phyloP scores from a whole-genome alignment of 2,113 vertebrate genomes.

The Xiphias gladius region DNA sequence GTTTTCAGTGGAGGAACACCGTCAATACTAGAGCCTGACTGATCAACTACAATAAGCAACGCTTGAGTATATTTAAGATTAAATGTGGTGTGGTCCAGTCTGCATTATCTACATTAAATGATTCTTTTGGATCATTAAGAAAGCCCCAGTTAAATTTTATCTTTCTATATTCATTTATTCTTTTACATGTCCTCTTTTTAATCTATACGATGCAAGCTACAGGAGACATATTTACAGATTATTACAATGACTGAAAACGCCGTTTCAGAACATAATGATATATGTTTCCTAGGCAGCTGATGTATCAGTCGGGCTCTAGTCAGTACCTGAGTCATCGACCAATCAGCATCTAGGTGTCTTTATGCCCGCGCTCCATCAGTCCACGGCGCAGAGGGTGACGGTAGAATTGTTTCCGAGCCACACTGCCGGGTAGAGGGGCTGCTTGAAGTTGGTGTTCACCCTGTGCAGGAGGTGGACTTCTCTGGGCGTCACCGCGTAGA shows the following conservation, averaged over 20 bases:
- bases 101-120: no score
- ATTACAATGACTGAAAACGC: no score
- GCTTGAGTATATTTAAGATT: no score
- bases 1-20: no score
- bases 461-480: constrained; percentile 21
- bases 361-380: background rate
- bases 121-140: no score
- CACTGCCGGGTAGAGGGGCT: constrained; percentile 13
- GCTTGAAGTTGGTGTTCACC: background rate
- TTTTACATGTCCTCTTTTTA: no score
- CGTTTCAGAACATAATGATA: background rate
- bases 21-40: no score
- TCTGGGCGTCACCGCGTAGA: background rate
- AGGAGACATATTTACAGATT: no score
- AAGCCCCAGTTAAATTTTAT: no score
- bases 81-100: no score
- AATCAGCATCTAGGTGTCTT: background rate
- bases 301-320: background rate
- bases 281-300: background rate
- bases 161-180: no score
- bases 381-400: constrained; percentile 14
- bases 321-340: background rate
- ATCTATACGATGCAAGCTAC: no score
- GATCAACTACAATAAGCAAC: background rate
- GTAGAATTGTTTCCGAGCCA: constrained; percentile 25